These are phyloP conservation scores for Arbacia lixula DNA, from an alignment of 53 echinoderm and acorn worm species.

Conservation along the genomic window DNA sequence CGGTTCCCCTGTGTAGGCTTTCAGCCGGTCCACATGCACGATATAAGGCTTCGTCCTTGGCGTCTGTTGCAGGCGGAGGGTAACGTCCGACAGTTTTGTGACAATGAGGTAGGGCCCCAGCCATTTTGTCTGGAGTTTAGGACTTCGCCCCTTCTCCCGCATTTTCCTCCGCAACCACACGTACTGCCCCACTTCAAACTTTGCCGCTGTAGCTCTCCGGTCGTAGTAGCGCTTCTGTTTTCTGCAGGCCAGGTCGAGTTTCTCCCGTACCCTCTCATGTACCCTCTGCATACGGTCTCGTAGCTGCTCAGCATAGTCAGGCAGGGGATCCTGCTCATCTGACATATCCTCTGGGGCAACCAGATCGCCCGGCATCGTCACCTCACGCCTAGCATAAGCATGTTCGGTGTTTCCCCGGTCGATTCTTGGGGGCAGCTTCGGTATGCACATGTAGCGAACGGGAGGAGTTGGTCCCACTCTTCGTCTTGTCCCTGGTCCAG, in stretches of 20 bases:
- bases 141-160: conserved; percentile 19
- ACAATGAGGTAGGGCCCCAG: conserved; percentile 1
- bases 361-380: background rate
- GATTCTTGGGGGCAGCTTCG: conserved; percentile 14
- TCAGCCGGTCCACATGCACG: conserved; percentile 45
- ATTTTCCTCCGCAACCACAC: conserved; percentile 5
- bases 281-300: conserved; percentile 1
- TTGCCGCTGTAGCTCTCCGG: background rate
- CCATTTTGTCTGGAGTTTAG: conserved; percentile 27
- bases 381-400: conserved; percentile 27
- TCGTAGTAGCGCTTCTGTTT: conserved; percentile 23
- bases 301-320: conserved; percentile 2
- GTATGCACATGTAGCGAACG: conserved; percentile 7
- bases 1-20: conserved; percentile 1
- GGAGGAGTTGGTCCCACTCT: conserved; percentile 27
- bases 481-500: conserved; percentile 2
- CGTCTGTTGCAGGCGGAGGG: background rate
- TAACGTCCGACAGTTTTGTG: conserved; percentile 4
- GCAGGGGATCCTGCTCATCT: background rate
- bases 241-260: background rate
- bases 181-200: background rate
- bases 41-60: background rate
- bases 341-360: background rate
- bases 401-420: conserved; percentile 20
- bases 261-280: background rate